Evolutionary conservation across 2,797 vertebrate species (phyloP), one percentile per base, ranked within the genome.

Genomic region (Artibeus jamaicensis): DNA sequence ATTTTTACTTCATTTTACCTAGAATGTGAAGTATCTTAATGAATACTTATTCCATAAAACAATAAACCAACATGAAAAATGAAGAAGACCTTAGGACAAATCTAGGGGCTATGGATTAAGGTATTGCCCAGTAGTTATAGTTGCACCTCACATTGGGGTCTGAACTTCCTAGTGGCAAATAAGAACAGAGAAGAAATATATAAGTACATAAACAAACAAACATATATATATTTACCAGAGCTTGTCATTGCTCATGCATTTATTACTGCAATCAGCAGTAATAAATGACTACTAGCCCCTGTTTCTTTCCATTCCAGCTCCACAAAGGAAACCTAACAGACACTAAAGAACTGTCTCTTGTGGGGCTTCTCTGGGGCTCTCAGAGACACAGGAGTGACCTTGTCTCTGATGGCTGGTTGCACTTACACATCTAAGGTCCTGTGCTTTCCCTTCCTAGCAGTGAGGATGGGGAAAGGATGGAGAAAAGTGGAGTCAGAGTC

Each of bases 21-120:
- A 71, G 59, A 85, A 73, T n/a, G 44, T 87, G 32, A 89, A 94
- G 76, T 39, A 89, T 81, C 26, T 81, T 89, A 34, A 44, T 94
- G 18, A 21, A 78, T 4, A 57, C 2, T 26, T 85, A 78, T 37
- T 95, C n/a, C 92, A 78, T 86, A 85, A 95, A 92, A 92, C n/a
- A 65, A 91, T 86, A 42, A 42, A 42, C 4, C 39, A 67, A 42
- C 39, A 42, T 42, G 39, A 7, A 42, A 42, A 42, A 42, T 4
- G n/a, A n/a, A 42, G 39, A 42, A 7, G 39, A 42, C 39, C 39
- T 42, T n/a, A 42, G 32, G 6, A 59, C 59, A 39, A 21, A n/a
- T 24, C n/a, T 91, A 53, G n/a, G 44, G n/a, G 11, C 24, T 89
- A 59, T 82, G 16, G 70, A 78, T 71, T n/a, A 65, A 93, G 34